Conservation (phyloP, 92 coral and sea anemone species). For the Chrysogorgia sp. region DNA sequence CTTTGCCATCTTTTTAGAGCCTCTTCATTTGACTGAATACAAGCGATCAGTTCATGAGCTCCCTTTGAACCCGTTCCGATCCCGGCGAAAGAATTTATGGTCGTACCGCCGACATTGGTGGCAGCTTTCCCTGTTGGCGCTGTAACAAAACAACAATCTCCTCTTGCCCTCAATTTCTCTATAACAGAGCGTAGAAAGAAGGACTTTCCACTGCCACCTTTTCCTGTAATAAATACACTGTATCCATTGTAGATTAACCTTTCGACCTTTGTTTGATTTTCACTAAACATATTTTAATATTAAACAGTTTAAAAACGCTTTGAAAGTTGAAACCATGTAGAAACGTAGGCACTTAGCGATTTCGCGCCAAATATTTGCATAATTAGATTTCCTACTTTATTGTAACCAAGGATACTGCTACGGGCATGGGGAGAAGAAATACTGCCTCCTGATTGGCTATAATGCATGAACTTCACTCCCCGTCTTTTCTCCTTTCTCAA, state of each 20-base stretch:
- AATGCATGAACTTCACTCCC: not conserved
- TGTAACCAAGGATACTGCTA: conserved; percentile 48
- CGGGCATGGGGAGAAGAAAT: conserved; percentile 39
- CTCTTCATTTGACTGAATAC: conserved; percentile 28
- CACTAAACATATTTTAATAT: not conserved
- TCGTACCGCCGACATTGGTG: conserved; percentile 25
- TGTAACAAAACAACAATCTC: conserved; percentile 42
- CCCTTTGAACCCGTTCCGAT: conserved; percentile 30
- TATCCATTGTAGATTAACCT: conserved; percentile 33
- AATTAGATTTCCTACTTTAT: too few relatives aligned
- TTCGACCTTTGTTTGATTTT: not conserved
- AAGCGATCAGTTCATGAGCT: conserved; percentile 20
- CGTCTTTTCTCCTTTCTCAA: too few relatives aligned
- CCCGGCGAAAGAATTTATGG: conserved; percentile 51
- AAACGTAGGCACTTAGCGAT: not conserved
- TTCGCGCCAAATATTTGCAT: not conserved
- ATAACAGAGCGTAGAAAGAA: conserved; percentile 5
- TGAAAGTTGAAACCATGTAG: too few relatives aligned
- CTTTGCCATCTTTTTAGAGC: conserved; percentile 41
- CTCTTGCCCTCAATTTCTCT: not conserved
- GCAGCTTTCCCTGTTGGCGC: conserved; percentile 56
- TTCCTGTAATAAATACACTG: conserved; percentile 52
- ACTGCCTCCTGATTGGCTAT: not conserved
- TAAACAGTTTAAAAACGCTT: not conserved
- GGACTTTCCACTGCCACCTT: conserved; percentile 53